These are phyloP conservation scores for Pseudorhiza aurosa DNA, from an alignment of 30 jellyfish, hydroid and myxozoan species.

Conservation along the genomic window DNA sequence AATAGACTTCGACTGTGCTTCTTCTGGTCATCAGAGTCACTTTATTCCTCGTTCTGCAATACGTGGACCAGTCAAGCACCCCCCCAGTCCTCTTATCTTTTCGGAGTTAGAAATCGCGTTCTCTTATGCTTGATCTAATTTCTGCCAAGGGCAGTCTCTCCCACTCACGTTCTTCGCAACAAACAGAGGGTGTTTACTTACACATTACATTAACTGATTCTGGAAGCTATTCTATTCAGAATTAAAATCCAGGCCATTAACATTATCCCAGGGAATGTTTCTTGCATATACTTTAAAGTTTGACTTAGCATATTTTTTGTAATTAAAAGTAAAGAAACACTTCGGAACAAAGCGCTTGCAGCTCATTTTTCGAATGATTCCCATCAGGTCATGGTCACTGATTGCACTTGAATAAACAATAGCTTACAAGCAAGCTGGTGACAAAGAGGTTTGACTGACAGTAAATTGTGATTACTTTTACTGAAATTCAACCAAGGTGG, in stretches of 20 bases:
- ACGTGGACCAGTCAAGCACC: conserved; percentile 53
- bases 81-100: conserved; percentile 24
- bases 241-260: conserved; percentile 8
- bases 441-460: too few relatives aligned
- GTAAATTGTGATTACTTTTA: too few relatives aligned
- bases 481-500: too few relatives aligned
- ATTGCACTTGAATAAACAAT: too few relatives aligned
- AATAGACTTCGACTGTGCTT: conserved; percentile 19
- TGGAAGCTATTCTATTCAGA: conserved; percentile 43
- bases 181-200: conserved; percentile 35
- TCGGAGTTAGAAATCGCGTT: conserved; percentile 34
- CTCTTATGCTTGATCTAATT: conserved; percentile 17
- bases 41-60: conserved; percentile 26
- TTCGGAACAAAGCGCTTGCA: conserved; percentile 30
- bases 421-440: too few relatives aligned
- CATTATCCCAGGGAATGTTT: conserved; percentile 27
- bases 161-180: conserved; percentile 19
- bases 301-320: neutral
- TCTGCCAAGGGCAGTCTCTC: conserved; percentile 51
- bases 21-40: conserved; percentile 36
- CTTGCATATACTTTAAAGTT: conserved; percentile 7
- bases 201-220: conserved; percentile 6
- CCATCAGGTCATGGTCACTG: too few relatives aligned
- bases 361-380: neutral
- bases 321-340: conserved; percentile 30